Evolutionary conservation across 2,113 vertebrate species (phyloP), one percentile per base, ranked within the genome.

Genomic region (Glareola pratincola): DNA sequence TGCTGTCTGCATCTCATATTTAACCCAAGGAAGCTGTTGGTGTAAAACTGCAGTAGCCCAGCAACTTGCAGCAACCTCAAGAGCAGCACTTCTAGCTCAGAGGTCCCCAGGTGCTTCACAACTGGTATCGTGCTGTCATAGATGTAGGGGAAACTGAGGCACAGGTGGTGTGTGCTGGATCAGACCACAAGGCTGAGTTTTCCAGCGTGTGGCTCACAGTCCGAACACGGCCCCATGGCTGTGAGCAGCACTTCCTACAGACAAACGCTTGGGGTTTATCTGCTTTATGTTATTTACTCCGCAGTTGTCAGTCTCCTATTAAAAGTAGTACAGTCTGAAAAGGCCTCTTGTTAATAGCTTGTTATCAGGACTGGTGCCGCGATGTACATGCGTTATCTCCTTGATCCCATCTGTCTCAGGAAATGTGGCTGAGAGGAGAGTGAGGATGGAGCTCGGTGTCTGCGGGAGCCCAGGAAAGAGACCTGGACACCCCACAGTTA

Each of bases 361-460:
- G n/a, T 96, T 96, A 88, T 91, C 73, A 72, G 76, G 14, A 6
- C 69, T 30, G 43, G 26, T 75, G 89, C 71, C 19, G 36, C 45
- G 41, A 3, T 36, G n/a, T 85, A 68, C 77, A 85, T 69, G 80
- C 5, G 0, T 91, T 93, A 91, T 94, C 91, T 90, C 78, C 91
- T 92, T 85, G 57, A 85, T 94, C 80, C 86, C 63, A 62, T 85
- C 92, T 95, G 63, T 50, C 88, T 91, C 94, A 63, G 73, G 88
- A 96, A 88, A 64, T 72, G 73, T 48, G 77, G 72, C 10, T n/a
- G 54, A 88, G 80, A 62, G 45, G 45, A 75, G 54, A 90, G 75
- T 0, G 0, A n/a, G 54, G 67, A 30, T 57, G 59, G 41, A 66
- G 50, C 66, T 68, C 2, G 0, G 66, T 47, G 45, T 43, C 71